Evolutionary conservation across 2,888 invertebrate species (phyloP), one percentile per base, ranked within the genome.

Genomic region (Epistrophella euchroma): DNA sequence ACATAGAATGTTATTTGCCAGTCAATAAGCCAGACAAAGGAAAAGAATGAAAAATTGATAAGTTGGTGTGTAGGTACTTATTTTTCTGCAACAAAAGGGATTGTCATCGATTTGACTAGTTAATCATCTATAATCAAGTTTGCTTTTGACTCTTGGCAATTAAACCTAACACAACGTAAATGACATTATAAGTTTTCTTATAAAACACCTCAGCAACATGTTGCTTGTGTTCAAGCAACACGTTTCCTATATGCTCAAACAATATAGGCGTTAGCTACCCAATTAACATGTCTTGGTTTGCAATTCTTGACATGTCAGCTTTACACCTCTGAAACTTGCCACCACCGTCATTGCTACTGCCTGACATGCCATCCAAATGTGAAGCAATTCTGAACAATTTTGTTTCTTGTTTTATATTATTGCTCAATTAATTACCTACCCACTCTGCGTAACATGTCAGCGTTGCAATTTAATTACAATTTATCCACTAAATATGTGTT

Each of bases 381-480:
- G 25, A 40, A 68, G 56, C 74, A 64, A 40, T 70, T 64, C 28
- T 66, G 43, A 64, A 66, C 19, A 15, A 17, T 40, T 43, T 56
- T 47, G 40, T 35, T 43, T 7, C 9, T 15, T 19, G 19, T 60
- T 35, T 68, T 47, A 15, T 47, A 15, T 52, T 47, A 52, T 70
- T 50, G 17, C 45, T 70, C 74, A 80, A 75, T 68, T 71, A 80
- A 76, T 80, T 85, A 58, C 19, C 32, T 19, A 35, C 47, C 52
- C 11, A 15, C 52, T 80, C 40, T 47, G 72, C 52, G 50, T n/a
- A 60, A 58, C 75, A 52, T 66, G 74, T 75, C 79, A 76, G 80
- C 71, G 71, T 52, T 66, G 56, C 71, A 52, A 72, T 79, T 84
- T 79, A 74, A 84, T 79, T 74, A 70, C 73, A 70, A 58, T 83